Conservation (phyloP, 2,888 invertebrate genomes). For the Nasonovia ribisnigri region DNA sequence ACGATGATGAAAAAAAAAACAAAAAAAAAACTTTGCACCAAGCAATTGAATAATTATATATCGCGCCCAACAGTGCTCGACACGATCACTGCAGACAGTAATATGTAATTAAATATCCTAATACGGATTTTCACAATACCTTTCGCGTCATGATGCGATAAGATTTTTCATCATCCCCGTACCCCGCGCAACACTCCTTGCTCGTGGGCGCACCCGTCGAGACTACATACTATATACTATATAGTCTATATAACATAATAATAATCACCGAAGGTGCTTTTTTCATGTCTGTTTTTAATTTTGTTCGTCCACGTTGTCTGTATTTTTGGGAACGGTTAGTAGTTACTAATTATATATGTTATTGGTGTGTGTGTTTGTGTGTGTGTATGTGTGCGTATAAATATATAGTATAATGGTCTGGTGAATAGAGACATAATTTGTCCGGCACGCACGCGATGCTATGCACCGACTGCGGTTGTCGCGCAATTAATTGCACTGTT, state of each 20-base stretch:
- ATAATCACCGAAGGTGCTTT: neutral
- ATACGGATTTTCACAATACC: neutral
- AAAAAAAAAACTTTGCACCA: neutral
- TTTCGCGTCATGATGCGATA: neutral
- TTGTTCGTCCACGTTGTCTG: neutral
- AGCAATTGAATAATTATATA: neutral
- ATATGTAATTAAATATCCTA: neutral
- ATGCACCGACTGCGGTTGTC: neutral
- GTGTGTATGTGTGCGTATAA: neutral
- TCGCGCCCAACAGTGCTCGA: neutral
- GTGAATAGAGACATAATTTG: conserved; percentile 21
- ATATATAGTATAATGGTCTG: neutral
- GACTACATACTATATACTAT: too few relatives aligned
- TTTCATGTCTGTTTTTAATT: neutral
- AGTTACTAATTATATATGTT: neutral
- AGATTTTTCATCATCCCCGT: neutral
- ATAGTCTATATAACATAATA: neutral
- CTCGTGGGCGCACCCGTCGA: neutral
- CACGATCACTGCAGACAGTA: neutral
- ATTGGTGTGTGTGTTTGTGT: neutral
- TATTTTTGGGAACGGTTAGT: neutral
- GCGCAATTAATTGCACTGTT: neutral
- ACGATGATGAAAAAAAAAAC: neutral
- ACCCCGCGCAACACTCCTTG: neutral
- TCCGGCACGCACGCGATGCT: conserved; percentile 33